Evolutionary conservation across 2,888 invertebrate species (phyloP).

Genomic region (Cremastobaeus sp.): DNA sequence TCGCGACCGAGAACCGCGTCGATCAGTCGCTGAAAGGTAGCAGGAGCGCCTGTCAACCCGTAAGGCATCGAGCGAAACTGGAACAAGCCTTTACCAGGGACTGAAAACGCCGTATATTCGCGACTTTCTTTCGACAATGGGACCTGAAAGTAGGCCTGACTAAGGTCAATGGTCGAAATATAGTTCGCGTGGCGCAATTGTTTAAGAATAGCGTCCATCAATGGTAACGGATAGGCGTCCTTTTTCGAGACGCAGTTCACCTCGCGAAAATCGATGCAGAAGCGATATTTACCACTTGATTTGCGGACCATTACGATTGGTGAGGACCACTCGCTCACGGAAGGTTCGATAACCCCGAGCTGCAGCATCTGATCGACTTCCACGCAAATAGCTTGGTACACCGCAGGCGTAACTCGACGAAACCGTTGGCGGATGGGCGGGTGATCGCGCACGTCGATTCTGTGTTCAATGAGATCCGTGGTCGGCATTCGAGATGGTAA

Average conservation of each 20-base stretch:
- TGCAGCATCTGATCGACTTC: background rate
- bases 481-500: background rate
- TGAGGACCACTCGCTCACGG: slow-evolving; percentile 16
- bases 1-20: too few relatives aligned
- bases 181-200: background rate
- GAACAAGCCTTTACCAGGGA: slow-evolving; percentile 2
- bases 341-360: background rate
- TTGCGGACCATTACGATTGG: slow-evolving; percentile 4
- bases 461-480: background rate
- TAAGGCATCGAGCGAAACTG: slow-evolving; percentile 55
- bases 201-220: background rate
- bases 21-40: slow-evolving; percentile 52
- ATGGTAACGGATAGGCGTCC: slow-evolving; percentile 47
- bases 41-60: slow-evolving; percentile 49
- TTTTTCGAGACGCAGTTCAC: slow-evolving; percentile 43
- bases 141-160: background rate
- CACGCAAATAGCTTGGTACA: background rate
- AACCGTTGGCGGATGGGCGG: background rate
- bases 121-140: background rate
- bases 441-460: background rate
- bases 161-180: background rate
- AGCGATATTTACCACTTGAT: slow-evolving; percentile 33
- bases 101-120: background rate
- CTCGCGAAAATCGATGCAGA: slow-evolving; percentile 44
- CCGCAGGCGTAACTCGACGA: background rate